Evolutionary conservation across 2,888 invertebrate genomes (phyloP), one percentile per base, ranked within the genome.

Genomic region (Drosophila bunnanda): DNA sequence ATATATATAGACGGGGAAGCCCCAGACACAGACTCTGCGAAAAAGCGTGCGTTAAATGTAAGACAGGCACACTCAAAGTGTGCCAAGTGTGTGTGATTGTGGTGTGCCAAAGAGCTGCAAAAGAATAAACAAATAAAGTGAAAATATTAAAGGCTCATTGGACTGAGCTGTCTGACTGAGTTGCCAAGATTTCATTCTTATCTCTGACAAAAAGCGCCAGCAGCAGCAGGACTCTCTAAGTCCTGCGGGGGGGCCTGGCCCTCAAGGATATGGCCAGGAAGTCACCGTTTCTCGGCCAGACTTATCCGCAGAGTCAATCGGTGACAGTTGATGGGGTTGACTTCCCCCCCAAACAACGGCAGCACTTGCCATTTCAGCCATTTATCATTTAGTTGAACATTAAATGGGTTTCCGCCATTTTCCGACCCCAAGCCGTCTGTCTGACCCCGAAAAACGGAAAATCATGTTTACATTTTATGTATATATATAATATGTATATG

Each of bases 341-440:
- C 79, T 72, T 76, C 52, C 74, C 10, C 10, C 28, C 30, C 55
- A 25, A 44, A 32, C 60, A 56, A 70, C 70, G 28, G 32, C 32
- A 32, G 50, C 50, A 52, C 50, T 52, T 52, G 32, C 38, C 22
- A 38, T 30, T 41, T 75, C 68, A 65, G 80, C 80, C 83, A 83
- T 89, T 83, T 87, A 89, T 89, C 89, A 89, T 87, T 84, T 70
- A 81, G 88, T 73, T 74, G 69, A 74, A 53, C 88, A 89, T 87
- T 89, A 87, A 89, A 84, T 84, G 85, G 71, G 84, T 74, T 78
- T 81, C 88, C 83, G 77, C 75, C 75, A 87, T 87, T 82, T 82
- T 60, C 57, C 60, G 60, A 60, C 71, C 22, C 52, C 52, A 9
- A 32, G 25, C 25, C 20, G 13, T 12, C 28, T n/a, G 50, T 34